Evolutionary conservation across 2,113 vertebrate genomes (phyloP).

Genomic region (Chionis minor): DNA sequence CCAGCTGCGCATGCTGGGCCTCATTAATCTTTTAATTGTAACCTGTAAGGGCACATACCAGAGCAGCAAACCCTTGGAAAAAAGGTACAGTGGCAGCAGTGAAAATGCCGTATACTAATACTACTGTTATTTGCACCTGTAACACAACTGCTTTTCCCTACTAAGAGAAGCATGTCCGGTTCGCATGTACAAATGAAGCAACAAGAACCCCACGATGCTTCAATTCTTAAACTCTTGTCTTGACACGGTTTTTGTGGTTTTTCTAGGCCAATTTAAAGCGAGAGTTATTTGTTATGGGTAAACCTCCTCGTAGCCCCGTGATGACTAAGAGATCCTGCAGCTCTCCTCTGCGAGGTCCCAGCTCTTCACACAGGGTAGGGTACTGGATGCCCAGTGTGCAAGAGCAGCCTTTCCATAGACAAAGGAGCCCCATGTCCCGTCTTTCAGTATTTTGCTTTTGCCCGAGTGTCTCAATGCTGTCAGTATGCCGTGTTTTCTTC

Average conservation of each 20-base stretch:
- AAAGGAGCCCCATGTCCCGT: slow-evolving; percentile 26
- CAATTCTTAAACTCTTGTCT: slow-evolving; percentile 10
- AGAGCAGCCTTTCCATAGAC: neutral
- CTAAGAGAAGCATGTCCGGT: neutral
- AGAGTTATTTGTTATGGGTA: slow-evolving; percentile 86
- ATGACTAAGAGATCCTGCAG: slow-evolving; percentile 84
- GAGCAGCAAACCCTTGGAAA: neutral
- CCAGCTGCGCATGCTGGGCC: neutral
- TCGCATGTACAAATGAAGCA: neutral
- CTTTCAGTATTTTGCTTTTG: neutral
- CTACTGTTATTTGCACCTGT: neutral
- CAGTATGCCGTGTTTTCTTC: neutral
- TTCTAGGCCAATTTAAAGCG: slow-evolving; percentile 86
- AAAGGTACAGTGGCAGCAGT: neutral
- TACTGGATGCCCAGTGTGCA: slow-evolving; percentile 56
- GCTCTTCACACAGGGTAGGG: slow-evolving; percentile 89
- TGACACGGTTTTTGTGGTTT: slow-evolving; percentile 82
- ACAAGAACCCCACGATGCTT: neutral
- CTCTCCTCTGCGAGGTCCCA: slow-evolving; percentile 85
- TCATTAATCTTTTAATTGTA: neutral
- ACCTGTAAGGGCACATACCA: neutral
- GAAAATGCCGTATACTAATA: neutral
- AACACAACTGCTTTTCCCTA: neutral
- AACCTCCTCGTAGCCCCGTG: slow-evolving; percentile 96
- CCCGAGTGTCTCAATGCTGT: neutral